A percentile compares a stretch with the other conserved stretches of the same genome.
These are phyloP conservation scores for Drosophila ambigua DNA, from an alignment of 1,140 invertebrate species.

Conservation along the genomic window DNA sequence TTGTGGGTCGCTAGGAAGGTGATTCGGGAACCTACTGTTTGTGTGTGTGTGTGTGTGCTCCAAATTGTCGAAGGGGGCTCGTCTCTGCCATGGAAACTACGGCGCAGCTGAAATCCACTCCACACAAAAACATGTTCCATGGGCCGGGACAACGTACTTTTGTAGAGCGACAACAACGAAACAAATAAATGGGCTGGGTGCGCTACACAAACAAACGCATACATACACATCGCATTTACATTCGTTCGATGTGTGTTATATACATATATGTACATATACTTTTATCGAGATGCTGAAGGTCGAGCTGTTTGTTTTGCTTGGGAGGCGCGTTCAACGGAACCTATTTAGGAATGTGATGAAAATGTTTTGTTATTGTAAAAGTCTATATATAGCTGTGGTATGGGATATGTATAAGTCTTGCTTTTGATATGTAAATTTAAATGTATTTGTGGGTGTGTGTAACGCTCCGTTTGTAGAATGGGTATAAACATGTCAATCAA, in stretches of 20 bases:
- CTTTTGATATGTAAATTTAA: slow-evolving; percentile 11
- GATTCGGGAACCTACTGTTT: slow-evolving; percentile 37
- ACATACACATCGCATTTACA: not conserved
- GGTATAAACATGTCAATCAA: slow-evolving; percentile 60
- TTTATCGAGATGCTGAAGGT: slow-evolving; percentile 46
- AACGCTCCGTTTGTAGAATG: slow-evolving; percentile 54
- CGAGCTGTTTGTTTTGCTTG: slow-evolving; percentile 40
- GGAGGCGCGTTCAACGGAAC: slow-evolving; percentile 40
- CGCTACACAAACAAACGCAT: not conserved
- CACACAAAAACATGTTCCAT: slow-evolving; percentile 41
- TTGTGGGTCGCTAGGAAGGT: slow-evolving; percentile 49
- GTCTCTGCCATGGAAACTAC: slow-evolving; percentile 36
- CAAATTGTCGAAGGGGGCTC: slow-evolving; percentile 39
- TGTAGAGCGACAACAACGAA: slow-evolving; percentile 16
- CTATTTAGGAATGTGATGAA: slow-evolving; percentile 29
- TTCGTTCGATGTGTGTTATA: too few relatives aligned
- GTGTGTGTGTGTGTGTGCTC: slow-evolving; percentile 5
- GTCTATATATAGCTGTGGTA: slow-evolving; percentile 18
- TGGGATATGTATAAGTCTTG: slow-evolving; percentile 23
- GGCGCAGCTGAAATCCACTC: slow-evolving; percentile 39
- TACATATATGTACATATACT: slow-evolving; percentile 9
- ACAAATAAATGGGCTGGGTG: slow-evolving; percentile 18
- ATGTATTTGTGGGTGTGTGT: slow-evolving; percentile 5
- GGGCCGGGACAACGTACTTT: slow-evolving; percentile 38
- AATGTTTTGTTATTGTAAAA: slow-evolving; percentile 31